Conservation (phyloP, 2,797 vertebrate species). For the Ptychobarbus kaznakovi region DNA sequence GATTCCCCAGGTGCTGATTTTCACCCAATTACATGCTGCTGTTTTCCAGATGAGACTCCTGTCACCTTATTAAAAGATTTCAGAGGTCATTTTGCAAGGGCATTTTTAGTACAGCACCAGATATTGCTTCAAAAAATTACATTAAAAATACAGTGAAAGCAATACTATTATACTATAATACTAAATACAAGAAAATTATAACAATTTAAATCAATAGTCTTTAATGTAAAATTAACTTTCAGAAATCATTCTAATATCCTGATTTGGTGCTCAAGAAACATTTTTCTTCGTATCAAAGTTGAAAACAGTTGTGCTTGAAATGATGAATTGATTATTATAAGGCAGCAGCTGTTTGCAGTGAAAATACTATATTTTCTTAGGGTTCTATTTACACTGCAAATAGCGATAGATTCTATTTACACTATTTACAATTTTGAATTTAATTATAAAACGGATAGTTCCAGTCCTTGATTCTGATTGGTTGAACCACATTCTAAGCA, state of each 20-base stretch:
- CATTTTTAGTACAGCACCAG: neutral
- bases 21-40: slow-evolving; percentile 3
- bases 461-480: no score
- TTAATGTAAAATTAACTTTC: no score
- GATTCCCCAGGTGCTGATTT: neutral
- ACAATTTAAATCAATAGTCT: neutral
- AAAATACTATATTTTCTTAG: no score
- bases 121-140: neutral
- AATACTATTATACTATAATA: no score
- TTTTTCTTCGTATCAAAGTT: neutral
- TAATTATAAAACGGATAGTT: no score
- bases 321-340: no score
- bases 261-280: neutral
- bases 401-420: no score
- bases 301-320: neutral
- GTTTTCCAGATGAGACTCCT: neutral
- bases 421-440: no score
- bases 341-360: no score
- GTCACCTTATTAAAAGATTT: slow-evolving; percentile 14
- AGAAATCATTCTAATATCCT: neutral
- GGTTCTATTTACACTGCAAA: no score
- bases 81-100: slow-evolving; percentile 2
- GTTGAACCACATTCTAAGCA: no score
- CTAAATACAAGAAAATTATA: neutral
- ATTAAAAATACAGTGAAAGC: neutral